Evolutionary conservation across 2,113 vertebrate genomes (phyloP).

Genomic region (human (Homo sapiens)): DNA sequence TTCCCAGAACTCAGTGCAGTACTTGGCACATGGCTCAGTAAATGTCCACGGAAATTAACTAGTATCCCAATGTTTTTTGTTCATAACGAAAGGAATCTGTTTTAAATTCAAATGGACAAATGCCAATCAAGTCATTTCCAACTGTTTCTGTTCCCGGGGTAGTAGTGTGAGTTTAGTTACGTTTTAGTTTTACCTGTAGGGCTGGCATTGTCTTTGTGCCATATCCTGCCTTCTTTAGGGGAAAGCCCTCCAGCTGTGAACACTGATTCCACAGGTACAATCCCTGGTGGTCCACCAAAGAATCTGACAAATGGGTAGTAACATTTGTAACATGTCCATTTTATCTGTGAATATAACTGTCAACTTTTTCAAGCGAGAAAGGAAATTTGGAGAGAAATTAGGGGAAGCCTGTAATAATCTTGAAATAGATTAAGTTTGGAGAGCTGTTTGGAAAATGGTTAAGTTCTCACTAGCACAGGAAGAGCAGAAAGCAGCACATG

Average conservation of each 20-base stretch:
- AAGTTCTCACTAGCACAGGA: constrained; percentile 20
- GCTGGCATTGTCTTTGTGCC: neutral
- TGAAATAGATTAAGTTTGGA: constrained; percentile 18
- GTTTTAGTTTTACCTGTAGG: neutral
- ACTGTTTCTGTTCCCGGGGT: neutral
- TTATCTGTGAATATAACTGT: neutral
- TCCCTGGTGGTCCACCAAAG: neutral
- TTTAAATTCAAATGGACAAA: constrained; percentile 25
- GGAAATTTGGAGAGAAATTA: constrained; percentile 19
- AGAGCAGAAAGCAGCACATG: neutral
- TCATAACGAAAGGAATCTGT: neutral
- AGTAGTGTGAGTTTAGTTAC: neutral
- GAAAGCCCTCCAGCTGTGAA: neutral
- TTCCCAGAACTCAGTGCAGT: neutral
- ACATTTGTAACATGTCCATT: neutral
- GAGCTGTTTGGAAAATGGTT: constrained; percentile 23
- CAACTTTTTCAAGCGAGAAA: constrained; percentile 17
- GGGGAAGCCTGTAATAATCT: neutral
- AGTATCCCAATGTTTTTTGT: neutral
- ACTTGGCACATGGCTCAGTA: neutral
- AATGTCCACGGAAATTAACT: neutral
- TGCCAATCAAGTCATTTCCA: neutral
- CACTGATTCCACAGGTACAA: neutral
- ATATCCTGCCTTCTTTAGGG: neutral
- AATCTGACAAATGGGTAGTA: neutral